Percentiles rank a stretch among this genome's conserved stretches.
Evolutionary conservation across 2,113 vertebrate species (phyloP).

Genomic region (Tenebrosternarchus preto): DNA sequence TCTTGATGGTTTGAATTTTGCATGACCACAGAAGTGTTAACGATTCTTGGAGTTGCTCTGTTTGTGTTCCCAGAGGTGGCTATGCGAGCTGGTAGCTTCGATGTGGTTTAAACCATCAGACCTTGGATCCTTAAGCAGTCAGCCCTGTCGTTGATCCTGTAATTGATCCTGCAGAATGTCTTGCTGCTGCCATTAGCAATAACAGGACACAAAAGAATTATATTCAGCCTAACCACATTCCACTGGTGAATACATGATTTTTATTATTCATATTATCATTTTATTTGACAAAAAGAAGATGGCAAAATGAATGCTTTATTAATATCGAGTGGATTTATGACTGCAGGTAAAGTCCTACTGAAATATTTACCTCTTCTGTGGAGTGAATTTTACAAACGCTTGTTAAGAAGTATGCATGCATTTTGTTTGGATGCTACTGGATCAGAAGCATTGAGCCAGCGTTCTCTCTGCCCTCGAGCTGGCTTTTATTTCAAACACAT

Average conservation of each 20-base stretch:
- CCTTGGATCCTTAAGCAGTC: slow-evolving; percentile 21
- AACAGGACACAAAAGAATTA: not conserved
- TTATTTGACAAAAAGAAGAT: slow-evolving; percentile 50
- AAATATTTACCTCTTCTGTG: slow-evolving; percentile 53
- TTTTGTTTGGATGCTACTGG: slow-evolving; percentile 7
- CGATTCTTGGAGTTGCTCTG: slow-evolving; percentile 44
- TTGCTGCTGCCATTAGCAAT: slow-evolving; percentile 20
- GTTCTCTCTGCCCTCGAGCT: slow-evolving; percentile 4
- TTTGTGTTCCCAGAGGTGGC: slow-evolving; percentile 46
- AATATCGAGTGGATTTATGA: slow-evolving; percentile 36
- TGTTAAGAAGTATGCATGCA: slow-evolving; percentile 22
- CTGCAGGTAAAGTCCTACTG: slow-evolving; percentile 43
- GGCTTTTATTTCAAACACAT: slow-evolving; percentile 15
- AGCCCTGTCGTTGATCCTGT: slow-evolving; percentile 35
- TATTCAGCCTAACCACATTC: slow-evolving; percentile 19
- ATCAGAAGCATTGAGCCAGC: not conserved
- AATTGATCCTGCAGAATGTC: slow-evolving; percentile 43
- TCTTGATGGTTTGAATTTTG: slow-evolving; percentile 55
- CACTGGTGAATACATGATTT: slow-evolving; percentile 18
- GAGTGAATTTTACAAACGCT: slow-evolving; percentile 42
- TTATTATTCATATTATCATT: slow-evolving; percentile 41
- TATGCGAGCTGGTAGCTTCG: slow-evolving; percentile 22
- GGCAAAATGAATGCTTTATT: slow-evolving; percentile 44
- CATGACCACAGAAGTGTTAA: slow-evolving; percentile 49
- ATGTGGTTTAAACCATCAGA: slow-evolving; percentile 44